Evolutionary conservation across 2,888 invertebrate genomes (phyloP).

Genomic region (Yponomeuta plumbellus): DNA sequence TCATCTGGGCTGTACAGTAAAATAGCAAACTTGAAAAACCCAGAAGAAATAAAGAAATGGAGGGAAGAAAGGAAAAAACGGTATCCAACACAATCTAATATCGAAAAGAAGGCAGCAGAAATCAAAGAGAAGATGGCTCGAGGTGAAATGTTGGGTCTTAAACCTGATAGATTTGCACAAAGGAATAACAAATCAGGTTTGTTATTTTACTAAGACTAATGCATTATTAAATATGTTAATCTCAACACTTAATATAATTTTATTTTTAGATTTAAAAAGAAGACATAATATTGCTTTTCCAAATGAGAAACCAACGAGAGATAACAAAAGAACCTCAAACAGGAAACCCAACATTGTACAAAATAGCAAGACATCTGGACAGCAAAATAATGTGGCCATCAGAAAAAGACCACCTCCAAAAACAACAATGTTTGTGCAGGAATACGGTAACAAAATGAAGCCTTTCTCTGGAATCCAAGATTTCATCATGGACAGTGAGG

Average conservation of each 20-base stretch:
- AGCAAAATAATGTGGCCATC: slow-evolving; percentile 69
- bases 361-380: slow-evolving; percentile 41
- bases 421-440: slow-evolving; percentile 19
- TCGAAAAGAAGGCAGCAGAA: slow-evolving; percentile 78
- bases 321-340: slow-evolving; percentile 34
- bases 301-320: not conserved
- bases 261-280: slow-evolving; percentile 9
- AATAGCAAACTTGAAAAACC: slow-evolving; percentile 83
- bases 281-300: not conserved
- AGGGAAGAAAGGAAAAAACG: slow-evolving; percentile 86
- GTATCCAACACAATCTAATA: slow-evolving; percentile 84
- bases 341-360: slow-evolving; percentile 71
- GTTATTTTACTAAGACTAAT: not conserved
- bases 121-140: slow-evolving; percentile 81
- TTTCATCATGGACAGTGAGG: slow-evolving; percentile 39
- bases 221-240: not conserved
- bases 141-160: slow-evolving; percentile 82
- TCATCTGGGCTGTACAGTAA: slow-evolving; percentile 87
- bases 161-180: slow-evolving; percentile 36
- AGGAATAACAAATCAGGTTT: slow-evolving; percentile 37
- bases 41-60: slow-evolving; percentile 92
- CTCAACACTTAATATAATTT: not conserved
- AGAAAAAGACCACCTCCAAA: slow-evolving; percentile 2
- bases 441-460: slow-evolving; percentile 48
- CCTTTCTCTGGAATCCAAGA: slow-evolving; percentile 69